Base-by-base conservation (phyloP, 2,797 vertebrate species). In the Syngnathus rostellatus region DNA sequence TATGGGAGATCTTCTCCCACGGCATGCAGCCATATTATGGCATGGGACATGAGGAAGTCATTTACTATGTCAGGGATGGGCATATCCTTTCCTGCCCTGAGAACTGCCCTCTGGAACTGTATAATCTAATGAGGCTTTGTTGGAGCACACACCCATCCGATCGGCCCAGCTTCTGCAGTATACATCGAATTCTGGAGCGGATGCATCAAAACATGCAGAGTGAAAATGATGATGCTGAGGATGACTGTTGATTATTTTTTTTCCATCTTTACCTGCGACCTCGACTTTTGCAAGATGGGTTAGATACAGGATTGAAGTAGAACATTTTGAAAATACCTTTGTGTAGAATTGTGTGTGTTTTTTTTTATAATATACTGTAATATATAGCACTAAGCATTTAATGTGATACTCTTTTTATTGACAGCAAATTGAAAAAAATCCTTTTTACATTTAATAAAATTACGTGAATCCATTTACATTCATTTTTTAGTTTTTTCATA, bases 21-120 rank as follows among this genome's bases (percentile, higher is more conserved):
- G 97, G 97, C 68, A 94, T 99, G 93, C 97, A 99, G 77, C 97
- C 97, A 0, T 99, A 99, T 84, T 98, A 95, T 0, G 96, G 97
- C 0, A 99, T 99, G 97, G 94, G 95, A 72, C 97, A 99, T 0
- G 97, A 99, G 73, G 97, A 99, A 78, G 97, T 99, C 1, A 99
- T 99, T 67, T 99, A 96, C 88, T 99, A 94, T 0, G 97, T 99
- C 66, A 90, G 95, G 66, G 96, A 99, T 1, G 97, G 97, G 19
- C 94, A 98, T 25, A 89, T 97, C 68, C 93, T 99, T 21, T 91
- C 91, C 58, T 93, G 93, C 75, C 97, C 97, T 0, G 94, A 96
- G 50, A 89, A 94, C 77, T 99, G 97, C 73, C 94, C 95, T 0
- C 71, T 93, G 77, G 96, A 99, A 82, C 91, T 99, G 19, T 99